Conservation (phyloP, 2,113 vertebrate species). For the Psammodynastes pulverulentus region DNA sequence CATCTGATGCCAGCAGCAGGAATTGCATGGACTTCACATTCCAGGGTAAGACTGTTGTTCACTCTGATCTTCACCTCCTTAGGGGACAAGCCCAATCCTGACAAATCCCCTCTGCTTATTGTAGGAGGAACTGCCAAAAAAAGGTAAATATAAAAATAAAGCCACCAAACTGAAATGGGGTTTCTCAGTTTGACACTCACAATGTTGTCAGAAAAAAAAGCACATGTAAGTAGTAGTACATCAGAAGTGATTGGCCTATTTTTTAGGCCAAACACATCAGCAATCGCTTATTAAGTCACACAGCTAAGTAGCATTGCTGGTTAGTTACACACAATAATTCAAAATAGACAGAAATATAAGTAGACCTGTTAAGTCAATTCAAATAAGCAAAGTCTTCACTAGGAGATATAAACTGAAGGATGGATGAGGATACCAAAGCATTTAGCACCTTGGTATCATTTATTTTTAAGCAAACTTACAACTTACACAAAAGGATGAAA, state of each 20-base stretch:
- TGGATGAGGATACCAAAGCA: neutral
- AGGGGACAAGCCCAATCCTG: constrained; percentile 76
- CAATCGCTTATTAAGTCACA: neutral
- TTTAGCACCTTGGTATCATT: neutral
- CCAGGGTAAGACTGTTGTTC: constrained; percentile 85
- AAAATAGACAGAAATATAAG: neutral
- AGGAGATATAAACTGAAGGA: neutral
- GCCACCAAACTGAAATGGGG: neutral
- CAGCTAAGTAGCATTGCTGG: neutral
- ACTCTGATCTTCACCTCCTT: constrained; percentile 93
- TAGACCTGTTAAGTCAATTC: neutral
- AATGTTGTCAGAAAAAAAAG: neutral
- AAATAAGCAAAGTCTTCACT: neutral
- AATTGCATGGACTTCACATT: constrained; percentile 87
- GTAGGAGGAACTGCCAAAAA: constrained; percentile 84
- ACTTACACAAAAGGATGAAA: neutral
- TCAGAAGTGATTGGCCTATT: neutral
- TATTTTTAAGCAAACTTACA: neutral
- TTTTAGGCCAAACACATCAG: neutral
- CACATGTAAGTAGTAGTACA: neutral
- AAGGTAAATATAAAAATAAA: constrained; percentile 36
- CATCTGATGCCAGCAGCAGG: constrained; percentile 85
- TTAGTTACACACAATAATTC: neutral
- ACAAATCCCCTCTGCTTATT: constrained; percentile 83
- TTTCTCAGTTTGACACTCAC: neutral